phyloP scores from a whole-genome alignment of 2,888 invertebrate genomes.

The Hermodice carunculata region DNA sequence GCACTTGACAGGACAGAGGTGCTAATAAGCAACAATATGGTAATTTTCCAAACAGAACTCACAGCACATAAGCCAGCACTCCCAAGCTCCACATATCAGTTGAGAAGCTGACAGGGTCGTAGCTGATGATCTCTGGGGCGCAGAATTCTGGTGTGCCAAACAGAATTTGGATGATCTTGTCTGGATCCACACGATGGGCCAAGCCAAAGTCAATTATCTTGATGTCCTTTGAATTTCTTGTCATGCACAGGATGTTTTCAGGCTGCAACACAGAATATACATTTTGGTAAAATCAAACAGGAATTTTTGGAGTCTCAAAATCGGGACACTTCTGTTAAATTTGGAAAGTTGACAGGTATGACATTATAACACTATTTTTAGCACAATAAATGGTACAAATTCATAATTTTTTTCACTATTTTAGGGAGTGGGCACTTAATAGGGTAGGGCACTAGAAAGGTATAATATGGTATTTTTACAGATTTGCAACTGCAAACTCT shows the following conservation, averaged over 20 bases:
- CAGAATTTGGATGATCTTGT: conserved; percentile 49
- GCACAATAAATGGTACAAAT: too few relatives aligned
- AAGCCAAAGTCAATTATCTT: conserved; percentile 72
- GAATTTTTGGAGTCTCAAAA: too few relatives aligned
- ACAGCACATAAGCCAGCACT: conserved; percentile 70
- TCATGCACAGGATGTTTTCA: conserved; percentile 70
- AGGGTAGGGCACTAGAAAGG: too few relatives aligned
- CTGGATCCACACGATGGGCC: conserved; percentile 68
- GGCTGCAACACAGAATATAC: conserved; percentile 58
- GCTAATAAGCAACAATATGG: neutral
- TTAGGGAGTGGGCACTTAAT: too few relatives aligned
- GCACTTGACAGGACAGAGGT: too few relatives aligned
- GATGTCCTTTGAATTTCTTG: conserved; percentile 67
- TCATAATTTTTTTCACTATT: too few relatives aligned
- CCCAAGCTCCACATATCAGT: conserved; percentile 72
- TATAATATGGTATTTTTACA: too few relatives aligned
- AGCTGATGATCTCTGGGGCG: conserved; percentile 71
- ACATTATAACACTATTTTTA: too few relatives aligned
- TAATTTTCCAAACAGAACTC: conserved; percentile 47
- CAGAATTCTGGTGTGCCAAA: conserved; percentile 71
- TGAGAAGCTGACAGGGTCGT: conserved; percentile 68
- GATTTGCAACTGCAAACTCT: too few relatives aligned
- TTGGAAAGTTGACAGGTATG: too few relatives aligned
- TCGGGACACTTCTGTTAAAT: too few relatives aligned
- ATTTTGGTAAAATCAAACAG: too few relatives aligned